These are phyloP conservation scores for Pungitius pungitius DNA, from an alignment of 2,113 vertebrate genomes.

Conservation along the genomic window DNA sequence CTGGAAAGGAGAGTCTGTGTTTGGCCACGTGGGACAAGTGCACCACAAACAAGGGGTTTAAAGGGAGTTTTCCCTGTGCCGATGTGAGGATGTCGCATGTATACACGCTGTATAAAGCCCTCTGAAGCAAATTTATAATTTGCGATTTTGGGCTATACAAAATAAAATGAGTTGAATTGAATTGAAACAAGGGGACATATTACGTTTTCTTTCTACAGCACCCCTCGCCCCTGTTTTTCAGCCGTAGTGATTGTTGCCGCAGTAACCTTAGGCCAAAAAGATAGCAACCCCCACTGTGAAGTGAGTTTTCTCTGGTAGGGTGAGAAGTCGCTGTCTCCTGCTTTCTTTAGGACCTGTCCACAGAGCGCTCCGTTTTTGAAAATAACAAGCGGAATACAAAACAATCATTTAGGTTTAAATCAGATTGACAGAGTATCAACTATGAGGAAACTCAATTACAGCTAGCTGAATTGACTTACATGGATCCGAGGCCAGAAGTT, in stretches of 20 bases:
- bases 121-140: no score
- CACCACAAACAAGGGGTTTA: constrained; percentile 11
- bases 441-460: constrained; percentile 74
- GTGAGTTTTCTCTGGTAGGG: constrained; percentile 43
- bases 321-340: constrained; percentile 34
- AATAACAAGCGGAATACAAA: constrained; percentile 71
- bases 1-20: constrained; percentile 16
- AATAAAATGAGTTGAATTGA: no score
- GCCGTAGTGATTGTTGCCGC: constrained; percentile 62
- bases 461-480: constrained; percentile 63
- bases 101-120: no score
- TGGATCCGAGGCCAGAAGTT: constrained; percentile 56
- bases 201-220: constrained; percentile 56
- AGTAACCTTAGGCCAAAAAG: constrained; percentile 69
- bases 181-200: no score
- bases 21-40: constrained; percentile 42
- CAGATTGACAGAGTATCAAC: constrained; percentile 74
- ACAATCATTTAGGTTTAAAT: constrained; percentile 70
- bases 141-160: no score
- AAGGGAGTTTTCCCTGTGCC: no score
- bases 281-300: constrained; percentile 52
- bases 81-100: no score
- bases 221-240: constrained; percentile 26
- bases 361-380: constrained; percentile 54
- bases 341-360: constrained; percentile 54